Evolutionary conservation across 2,797 vertebrate species (phyloP), one percentile per base, ranked within the genome.

Genomic region (Neosilurus hyrtlii): DNA sequence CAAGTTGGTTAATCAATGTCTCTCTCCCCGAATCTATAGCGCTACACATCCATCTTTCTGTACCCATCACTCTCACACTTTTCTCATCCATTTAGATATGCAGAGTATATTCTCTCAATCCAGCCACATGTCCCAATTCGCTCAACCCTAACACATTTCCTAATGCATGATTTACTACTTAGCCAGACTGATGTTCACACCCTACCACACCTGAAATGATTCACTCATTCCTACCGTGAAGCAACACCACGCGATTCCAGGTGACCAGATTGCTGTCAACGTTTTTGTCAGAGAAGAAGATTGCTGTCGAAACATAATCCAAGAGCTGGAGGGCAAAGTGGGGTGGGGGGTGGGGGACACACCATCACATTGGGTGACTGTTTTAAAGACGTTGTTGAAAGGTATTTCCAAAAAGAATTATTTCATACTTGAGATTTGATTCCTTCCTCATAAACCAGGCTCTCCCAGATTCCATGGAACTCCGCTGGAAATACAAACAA

Each of bases 401-500:
- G 30, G 4, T 35, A 12, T 22, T 63, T 51, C n/a, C 43, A 65
- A 51, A 65, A 65, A 9, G 20, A 71, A 16, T 3, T 3, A 56
- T 35, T 52, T 79, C 81, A 94, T 93, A 99, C 98, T 2, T 98
- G 95, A n/a, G 93, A 94, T 93, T 99, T 99, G 67, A 99, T 92
- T 88, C 96, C 95, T 80, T 79, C 90, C 0, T 99, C 98, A 87
- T 98, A 99, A 22, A 98, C 92, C 68, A 99, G 93, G 89, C 96
- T 99, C 86, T 99, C 98, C 98, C 98, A 99, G 66, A 99, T 95
- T 61, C 97, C 97, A 4, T 99, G 96, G 89, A 99, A 98, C 88
- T 98, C 96, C 91, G 90, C 98, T 99, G 91, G 51, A 90, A 88
- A 63, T 22, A 65, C 65, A 75, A 74, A 80, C 6, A 66, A 30